Evolutionary conservation across 92 coral and sea anemone species (phyloP).

Genomic region (Porites evermanni): DNA sequence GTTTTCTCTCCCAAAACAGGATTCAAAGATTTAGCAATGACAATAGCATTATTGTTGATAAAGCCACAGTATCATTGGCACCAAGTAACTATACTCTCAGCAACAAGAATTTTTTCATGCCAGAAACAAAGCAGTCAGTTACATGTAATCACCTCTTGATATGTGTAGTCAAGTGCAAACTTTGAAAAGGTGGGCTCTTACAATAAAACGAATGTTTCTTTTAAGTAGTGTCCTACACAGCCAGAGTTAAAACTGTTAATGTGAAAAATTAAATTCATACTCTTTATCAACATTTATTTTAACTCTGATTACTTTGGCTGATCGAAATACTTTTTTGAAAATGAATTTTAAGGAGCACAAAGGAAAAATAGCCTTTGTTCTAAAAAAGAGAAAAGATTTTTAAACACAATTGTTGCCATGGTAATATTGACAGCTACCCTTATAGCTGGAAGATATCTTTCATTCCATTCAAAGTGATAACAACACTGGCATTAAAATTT

Average conservation of each 20-base stretch:
- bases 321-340: not conserved
- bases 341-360: not conserved
- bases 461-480: not conserved
- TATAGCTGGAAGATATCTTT: not conserved
- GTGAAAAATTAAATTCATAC: too few relatives aligned
- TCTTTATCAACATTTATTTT: too few relatives aligned
- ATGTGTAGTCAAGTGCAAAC: not conserved
- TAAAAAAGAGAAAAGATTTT: not conserved
- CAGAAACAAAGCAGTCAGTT: not conserved
- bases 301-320: not conserved
- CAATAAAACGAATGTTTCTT: not conserved
- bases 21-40: too few relatives aligned
- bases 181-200: not conserved
- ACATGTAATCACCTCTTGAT: not conserved
- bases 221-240: not conserved
- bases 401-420: conserved; percentile 22
- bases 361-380: not conserved
- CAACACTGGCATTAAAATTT: not conserved
- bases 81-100: not conserved
- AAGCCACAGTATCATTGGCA: not conserved
- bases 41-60: not conserved
- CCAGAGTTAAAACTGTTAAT: not conserved
- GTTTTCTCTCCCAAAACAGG: not conserved
- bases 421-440: conserved; percentile 25
- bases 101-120: not conserved